A percentile compares a stretch with the other conserved stretches of the same genome.
Evolutionary conservation across 2,113 vertebrate species (phyloP).

Genomic region (Gallinago jamesoni): DNA sequence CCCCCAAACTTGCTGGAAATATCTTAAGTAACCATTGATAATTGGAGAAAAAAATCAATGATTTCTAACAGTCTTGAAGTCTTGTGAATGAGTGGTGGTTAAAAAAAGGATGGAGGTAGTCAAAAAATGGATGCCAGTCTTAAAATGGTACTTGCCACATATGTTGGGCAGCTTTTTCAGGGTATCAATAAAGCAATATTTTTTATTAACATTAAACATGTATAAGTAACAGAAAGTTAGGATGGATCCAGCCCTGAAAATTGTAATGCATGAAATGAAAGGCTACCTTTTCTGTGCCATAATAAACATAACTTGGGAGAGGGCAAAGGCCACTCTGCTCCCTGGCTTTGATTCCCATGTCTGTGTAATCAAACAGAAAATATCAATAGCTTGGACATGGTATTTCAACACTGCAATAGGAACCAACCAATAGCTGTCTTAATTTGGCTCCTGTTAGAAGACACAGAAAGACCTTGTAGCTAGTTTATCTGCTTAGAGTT

Average conservation of each 20-base stretch:
- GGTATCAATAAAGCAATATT: not conserved
- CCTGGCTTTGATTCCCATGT: not conserved
- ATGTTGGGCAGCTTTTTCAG: not conserved
- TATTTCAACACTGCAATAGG: not conserved
- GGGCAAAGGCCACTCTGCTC: not conserved
- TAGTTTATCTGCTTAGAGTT: not conserved
- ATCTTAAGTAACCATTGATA: not conserved
- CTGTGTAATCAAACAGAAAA: not conserved
- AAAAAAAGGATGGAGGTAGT: not conserved
- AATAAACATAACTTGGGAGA: not conserved
- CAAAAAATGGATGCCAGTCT: not conserved
- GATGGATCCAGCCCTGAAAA: not conserved
- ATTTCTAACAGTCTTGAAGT: not conserved
- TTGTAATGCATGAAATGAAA: not conserved
- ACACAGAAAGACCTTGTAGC: not conserved
- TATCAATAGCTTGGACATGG: not conserved
- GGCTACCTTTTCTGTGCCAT: not conserved
- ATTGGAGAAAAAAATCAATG: not conserved
- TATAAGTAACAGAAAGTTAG: not conserved
- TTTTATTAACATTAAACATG: not conserved
- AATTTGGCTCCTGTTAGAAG: not conserved
- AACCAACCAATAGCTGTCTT: not conserved
- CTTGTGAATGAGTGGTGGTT: not conserved
- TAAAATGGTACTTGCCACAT: not conserved
- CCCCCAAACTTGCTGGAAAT: not conserved